Base-by-base conservation (phyloP, 2,113 vertebrate species). In the Colius striatus region DNA sequence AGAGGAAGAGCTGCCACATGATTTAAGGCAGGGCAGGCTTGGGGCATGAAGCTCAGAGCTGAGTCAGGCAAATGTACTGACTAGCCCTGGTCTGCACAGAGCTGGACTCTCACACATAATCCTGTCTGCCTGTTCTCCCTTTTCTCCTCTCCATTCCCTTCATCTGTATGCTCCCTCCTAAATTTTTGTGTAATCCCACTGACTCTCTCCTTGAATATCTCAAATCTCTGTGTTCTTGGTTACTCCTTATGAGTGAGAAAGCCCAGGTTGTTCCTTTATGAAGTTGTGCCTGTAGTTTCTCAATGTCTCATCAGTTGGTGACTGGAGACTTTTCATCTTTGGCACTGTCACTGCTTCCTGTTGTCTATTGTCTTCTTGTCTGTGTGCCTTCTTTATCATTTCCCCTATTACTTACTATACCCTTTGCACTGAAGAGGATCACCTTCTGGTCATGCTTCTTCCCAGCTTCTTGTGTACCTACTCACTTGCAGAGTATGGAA, bases 1-100 rank as follows among this genome's bases (percentile, higher is more conserved):
- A 1, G 6, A 25, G 23, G 34, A n/a, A 63, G n/a, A 60, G 11
- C 13, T 36, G 20, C 3, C 13, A 5, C 25, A 53, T 50, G 12
- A 48, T 4, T 43, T 32, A 30, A 74, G 29, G 16, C 5, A 36
- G 9, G 15, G 1, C 32, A 43, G 25, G 3, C 16, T 47, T 10
- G 5, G 19, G 2, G 4, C 0, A 3, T 11, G n/a, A 68, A 48
- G 13, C 2, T 2, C 30, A n/a, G 29, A 18, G 6, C 19, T 43
- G 17, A 14, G 22, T 20, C 43, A 45, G 43, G 32, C 4, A 34
- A 32, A 15, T 1, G 2, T 51, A 27, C 8, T 45, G 27, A 38
- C 11, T 21, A 9, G 3, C 10, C 30, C 10, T 4, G 3, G 8
- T 17, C 58, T 84, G 32, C 36, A 32, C 53, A n/a, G 1, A 38